Evolutionary conservation across 2,113 vertebrate genomes (phyloP).

Genomic region (Micronycteris hirsuta): DNA sequence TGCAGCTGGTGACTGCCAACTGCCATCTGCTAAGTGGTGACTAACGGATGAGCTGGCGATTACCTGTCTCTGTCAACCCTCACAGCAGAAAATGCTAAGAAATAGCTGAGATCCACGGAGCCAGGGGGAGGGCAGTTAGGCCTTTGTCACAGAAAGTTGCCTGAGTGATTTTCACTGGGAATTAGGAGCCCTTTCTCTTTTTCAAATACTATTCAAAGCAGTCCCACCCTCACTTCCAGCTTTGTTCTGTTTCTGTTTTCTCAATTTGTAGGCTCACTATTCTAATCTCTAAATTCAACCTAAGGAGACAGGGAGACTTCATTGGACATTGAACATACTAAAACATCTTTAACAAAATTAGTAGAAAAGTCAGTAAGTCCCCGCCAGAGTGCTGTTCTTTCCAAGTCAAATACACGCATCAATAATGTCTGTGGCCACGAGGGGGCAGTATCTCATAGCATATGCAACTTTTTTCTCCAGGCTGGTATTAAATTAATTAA

Average conservation of each 20-base stretch:
- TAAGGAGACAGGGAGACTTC: not conserved
- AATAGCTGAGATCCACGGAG: not conserved
- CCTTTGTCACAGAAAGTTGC: not conserved
- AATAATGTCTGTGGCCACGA: not conserved
- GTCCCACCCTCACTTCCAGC: not conserved
- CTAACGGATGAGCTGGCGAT: fast-evolving
- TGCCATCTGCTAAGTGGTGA: not conserved
- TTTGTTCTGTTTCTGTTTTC: not conserved
- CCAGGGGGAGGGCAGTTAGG: not conserved
- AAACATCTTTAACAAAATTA: not conserved
- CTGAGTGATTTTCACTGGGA: not conserved
- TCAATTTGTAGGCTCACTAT: not conserved
- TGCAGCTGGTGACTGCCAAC: not conserved
- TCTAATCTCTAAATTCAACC: not conserved
- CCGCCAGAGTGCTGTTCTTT: not conserved
- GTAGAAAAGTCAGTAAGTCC: not conserved
- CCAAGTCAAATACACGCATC: not conserved
- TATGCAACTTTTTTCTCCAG: not conserved
- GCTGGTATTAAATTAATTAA: not conserved
- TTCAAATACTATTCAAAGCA: not conserved
- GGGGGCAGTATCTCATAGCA: constrained; percentile 40
- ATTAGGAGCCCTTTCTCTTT: not conserved
- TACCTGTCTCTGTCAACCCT: not conserved
- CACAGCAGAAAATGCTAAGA: not conserved
- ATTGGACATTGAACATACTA: not conserved